Evolutionary conservation across 2,888 invertebrate species (phyloP), one percentile per base, ranked within the genome.

Genomic region (Caenorhabditis auriculariae): DNA sequence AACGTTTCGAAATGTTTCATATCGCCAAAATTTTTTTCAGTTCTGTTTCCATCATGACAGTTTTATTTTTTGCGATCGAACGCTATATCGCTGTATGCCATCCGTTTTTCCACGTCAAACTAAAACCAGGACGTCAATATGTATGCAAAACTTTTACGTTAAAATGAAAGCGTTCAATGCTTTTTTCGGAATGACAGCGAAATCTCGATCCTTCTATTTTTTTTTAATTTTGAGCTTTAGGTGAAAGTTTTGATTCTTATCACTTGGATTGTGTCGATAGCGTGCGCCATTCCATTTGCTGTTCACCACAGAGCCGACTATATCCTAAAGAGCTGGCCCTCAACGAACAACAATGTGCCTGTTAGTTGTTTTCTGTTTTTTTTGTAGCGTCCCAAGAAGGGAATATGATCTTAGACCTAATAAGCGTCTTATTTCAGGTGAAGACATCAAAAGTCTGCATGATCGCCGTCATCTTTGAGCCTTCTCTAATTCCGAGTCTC

Each of bases 31-130:
- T 2, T 21, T 42, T 38, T 57, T 69, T 37, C 54, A 72, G 72
- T 39, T 71, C 71, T 2, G 74, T 75, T 0, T 71, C 74, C 0
- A 67, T 69, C 17, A 41, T 73, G 38, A 75, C 74, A 0, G 72
- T 75, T 45, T 46, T 73, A 3, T 43, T 71, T 17, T 75, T 75
- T 41, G 66, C 71, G 3, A 64, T 73, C 21, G 74, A 75, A 51
- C 66, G 74, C 21, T 75, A 75, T 39, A 57, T 75, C n/a, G 75
- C 71, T 15, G 60, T 75, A 9, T 73, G 72, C 46, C 72, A 73
- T 45, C 66, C 72, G 1, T 58, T 75, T 6, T 47, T 58, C 32
- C 51, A 69, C 17, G 59, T 69, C 35, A 73, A 72, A 49, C 39
- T 58, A 26, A 50, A 58, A 38, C 59, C 59, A 5, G 43, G 69